Evolutionary conservation across 2,113 vertebrate species (phyloP), one percentile per base, ranked within the genome.

Genomic region (Psittacara wagleri): DNA sequence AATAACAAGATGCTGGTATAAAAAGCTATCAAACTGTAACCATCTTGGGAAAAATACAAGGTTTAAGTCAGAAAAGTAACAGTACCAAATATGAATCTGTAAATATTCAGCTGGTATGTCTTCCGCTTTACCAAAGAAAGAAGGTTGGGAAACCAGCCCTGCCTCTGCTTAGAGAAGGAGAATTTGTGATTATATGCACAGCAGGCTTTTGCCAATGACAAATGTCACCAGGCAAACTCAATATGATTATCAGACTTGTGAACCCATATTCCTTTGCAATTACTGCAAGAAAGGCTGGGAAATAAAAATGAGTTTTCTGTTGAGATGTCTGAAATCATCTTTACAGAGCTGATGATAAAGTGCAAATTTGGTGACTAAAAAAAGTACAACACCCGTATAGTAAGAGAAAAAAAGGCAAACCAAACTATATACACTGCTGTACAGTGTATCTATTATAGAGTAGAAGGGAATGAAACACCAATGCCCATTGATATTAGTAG

Each of bases 41-140:
- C 3, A 18, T 12, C 31, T 41, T 0, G 0, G 20, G 43, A 67
- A 74, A 70, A 80, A 54, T 6, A 41, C 7, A 72, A 51, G 0
- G 1, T 31, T 27, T 72, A 55, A 62, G 43, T 49, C 28, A 66
- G 39, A 69, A 57, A 43, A 76, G 6, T 63, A 43, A 54, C 31
- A 77, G 43, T 52, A 46, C 39, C 48, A 66, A 37, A 23, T 5
- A 62, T 29, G 8, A 54, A 63, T 74, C 41, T 22, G 74, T 37
- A 63, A 66, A 51, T 14, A 91, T 57, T 12, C 20, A 19, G 8
- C 24, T 37, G 66, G 17, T 7, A 2, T 48, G 11, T 44, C 10
- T 44, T 59, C 10, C 25, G 25, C 17, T 83, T 90, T 74, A 31
- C 46, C 10, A 61, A 41, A 39, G 14, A 74, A 43, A n/a, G 10